Base-by-base conservation (phyloP, 2,888 invertebrate species). In the Drosophila putrida region DNA sequence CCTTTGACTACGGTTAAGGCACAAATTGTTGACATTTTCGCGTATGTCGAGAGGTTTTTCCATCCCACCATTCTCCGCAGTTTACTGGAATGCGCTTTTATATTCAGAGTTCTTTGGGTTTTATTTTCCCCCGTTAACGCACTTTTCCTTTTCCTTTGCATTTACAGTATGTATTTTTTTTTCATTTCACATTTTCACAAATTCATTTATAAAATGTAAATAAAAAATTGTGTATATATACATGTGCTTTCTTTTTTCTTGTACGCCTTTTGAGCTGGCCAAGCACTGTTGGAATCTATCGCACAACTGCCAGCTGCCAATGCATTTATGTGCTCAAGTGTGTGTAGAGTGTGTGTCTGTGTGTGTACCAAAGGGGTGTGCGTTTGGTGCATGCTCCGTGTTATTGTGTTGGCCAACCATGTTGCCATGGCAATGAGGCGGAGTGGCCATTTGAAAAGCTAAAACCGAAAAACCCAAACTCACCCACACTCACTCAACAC, bases 331-430 rank as follows among this genome's bases (percentile, higher is more conserved):
- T 58, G 39, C 35, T 38, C 11, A 20, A 2, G 46, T 38, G 39
- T 39, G 28, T 41, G 11, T 33, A 11, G 13, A 2, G 46, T 38
- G 39, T 39, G 35, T 41, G 11, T 13, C 35, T 41, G 58, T 13
- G 31, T 65, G 47, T 47, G 15, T 11, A 4, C 4, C 57, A 33
- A 51, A 64, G 20, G 62, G 61, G 69, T 81, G 73, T 72, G 58
- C 28, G 53, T 69, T 82, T 63, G 87, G 85, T 89, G 85, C 85
- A 85, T 85, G 85, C 85, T 89, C 85, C 63, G 85, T 85, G 82
- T 82, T 82, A 89, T 89, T 86, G 85, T 86, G 82, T 80, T 86
- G 85, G 85, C 89, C 82, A 87, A 53, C 75, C 59, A 59, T 47
- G 85, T 86, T 78, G 89, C 65, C 85, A 89, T 84, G 74, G 62